Evolutionary conservation across 2,113 vertebrate genomes (phyloP).

Genomic region (Sterrhoptilus dennistouni): DNA sequence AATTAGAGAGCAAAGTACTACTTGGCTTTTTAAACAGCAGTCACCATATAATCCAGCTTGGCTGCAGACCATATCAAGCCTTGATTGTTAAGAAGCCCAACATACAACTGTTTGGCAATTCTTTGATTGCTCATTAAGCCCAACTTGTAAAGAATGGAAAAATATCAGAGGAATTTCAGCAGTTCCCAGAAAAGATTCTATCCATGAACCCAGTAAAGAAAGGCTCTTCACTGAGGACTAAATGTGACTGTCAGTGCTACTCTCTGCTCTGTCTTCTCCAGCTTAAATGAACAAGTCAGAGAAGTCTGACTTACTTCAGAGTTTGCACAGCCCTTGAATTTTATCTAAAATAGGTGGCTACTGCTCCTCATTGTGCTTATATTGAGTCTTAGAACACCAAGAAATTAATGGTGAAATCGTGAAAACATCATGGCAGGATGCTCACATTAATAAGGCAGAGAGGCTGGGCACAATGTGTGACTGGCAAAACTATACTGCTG

Average conservation of each 20-base stretch:
- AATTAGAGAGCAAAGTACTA: conserved; percentile 59
- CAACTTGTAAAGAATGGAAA: background rate
- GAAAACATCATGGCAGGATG: background rate
- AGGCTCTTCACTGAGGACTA: background rate
- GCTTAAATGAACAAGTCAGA: background rate
- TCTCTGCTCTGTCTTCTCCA: background rate
- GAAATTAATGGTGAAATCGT: background rate
- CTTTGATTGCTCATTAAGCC: conserved; percentile 18
- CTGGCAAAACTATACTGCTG: background rate
- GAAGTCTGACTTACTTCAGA: background rate
- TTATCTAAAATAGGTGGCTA: background rate
- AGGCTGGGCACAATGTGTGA: background rate
- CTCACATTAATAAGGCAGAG: background rate
- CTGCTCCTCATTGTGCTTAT: background rate
- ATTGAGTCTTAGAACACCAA: background rate
- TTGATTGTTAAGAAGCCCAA: background rate
- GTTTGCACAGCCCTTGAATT: background rate
- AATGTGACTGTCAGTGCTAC: background rate
- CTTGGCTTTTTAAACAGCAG: conserved; percentile 50
- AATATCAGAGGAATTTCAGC: conserved; percentile 1
- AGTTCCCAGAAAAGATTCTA: background rate
- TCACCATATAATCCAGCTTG: conserved; percentile 39
- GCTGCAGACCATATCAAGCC: background rate
- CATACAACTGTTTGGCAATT: background rate
- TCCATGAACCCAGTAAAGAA: background rate